These are phyloP conservation scores for Sinocyclocheilus maitianheensis DNA, from an alignment of 2,113 vertebrate species.

Conservation along the genomic window DNA sequence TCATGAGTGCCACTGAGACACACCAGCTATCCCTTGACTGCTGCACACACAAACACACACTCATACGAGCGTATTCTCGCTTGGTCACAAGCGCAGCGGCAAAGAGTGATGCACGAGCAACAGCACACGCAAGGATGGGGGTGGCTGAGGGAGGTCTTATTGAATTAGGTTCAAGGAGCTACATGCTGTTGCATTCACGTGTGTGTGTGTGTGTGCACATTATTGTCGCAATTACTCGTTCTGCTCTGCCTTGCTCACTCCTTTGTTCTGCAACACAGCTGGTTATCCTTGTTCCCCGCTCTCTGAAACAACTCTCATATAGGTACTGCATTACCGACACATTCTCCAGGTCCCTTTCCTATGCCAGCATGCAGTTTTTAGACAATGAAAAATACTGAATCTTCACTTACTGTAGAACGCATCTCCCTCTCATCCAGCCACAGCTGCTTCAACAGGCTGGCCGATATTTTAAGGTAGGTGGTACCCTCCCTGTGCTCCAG, in stretches of 20 bases:
- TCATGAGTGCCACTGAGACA: constrained; percentile 54
- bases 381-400: constrained; percentile 59
- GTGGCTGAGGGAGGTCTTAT: constrained; percentile 64
- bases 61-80: constrained; percentile 43
- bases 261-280: constrained; percentile 29
- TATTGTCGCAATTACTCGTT: constrained; percentile 25
- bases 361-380: constrained; percentile 7
- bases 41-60: constrained; percentile 58
- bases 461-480: constrained; percentile 67
- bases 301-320: constrained; percentile 40
- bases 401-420: constrained; percentile 89
- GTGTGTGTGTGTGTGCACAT: background rate
- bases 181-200: constrained; percentile 41
- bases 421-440: constrained; percentile 86
- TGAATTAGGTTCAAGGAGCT: constrained; percentile 69
- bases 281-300: background rate
- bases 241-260: background rate
- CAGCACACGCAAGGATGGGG: constrained; percentile 42
- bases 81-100: constrained; percentile 38
- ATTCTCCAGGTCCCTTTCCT: background rate
- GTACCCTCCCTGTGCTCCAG: constrained; percentile 55
- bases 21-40: constrained; percentile 16
- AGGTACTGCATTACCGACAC: background rate
- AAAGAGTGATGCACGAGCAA: constrained; percentile 42
- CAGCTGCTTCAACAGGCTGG: constrained; percentile 63